Base-by-base conservation (phyloP, 2,888 invertebrate genomes). In the Drosophila flavopinicola region DNA sequence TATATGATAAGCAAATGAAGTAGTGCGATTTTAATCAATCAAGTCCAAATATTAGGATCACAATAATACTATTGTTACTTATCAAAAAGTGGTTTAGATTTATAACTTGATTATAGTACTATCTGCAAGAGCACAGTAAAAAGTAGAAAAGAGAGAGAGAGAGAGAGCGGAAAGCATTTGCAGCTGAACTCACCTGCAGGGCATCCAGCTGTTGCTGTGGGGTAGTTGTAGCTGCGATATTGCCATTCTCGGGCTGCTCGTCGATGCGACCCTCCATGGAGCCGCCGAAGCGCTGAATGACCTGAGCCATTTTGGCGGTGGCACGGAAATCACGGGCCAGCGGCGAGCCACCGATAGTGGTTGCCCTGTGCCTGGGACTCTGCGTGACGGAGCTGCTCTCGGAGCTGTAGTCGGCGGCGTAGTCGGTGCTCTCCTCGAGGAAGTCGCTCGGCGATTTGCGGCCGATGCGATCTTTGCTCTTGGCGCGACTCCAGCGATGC, bases 371-470 rank as follows among this genome's bases (percentile, higher is more conserved):
- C 24, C 95, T 93, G 29, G 96, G 95, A 68, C 96, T 96, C 56
- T 96, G 96, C 0, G 96, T 96, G 88, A 93, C 93, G 82, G 93
- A 93, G 78, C 94, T 94, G 88, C 93, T 93, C 71, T 95, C 95
- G 0, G 96, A 96, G 80, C 96, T 96, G 85, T 95, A 94, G 91
- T 96, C 96, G 30, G 96, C 96, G 0, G 95, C 95, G 91, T 95
- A 95, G 85, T 95, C 95, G 7, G 94, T 93, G 70, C 94, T 94
- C 82, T 94, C 94, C 11, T 93, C 93, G 0, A 93, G 92, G 13
- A 93, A 90, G 4, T 93, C 92, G 54, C 93, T 92, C 30, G 93
- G 93, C 3, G 93, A 92, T 80, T 93, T 93, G 86, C 93, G 93
- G 3, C 91, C 90, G 11, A 86, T 45, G 68, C 95, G 92, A 88